Conservation (phyloP, 2,888 invertebrate species). For the Autographa pulchrina region DNA sequence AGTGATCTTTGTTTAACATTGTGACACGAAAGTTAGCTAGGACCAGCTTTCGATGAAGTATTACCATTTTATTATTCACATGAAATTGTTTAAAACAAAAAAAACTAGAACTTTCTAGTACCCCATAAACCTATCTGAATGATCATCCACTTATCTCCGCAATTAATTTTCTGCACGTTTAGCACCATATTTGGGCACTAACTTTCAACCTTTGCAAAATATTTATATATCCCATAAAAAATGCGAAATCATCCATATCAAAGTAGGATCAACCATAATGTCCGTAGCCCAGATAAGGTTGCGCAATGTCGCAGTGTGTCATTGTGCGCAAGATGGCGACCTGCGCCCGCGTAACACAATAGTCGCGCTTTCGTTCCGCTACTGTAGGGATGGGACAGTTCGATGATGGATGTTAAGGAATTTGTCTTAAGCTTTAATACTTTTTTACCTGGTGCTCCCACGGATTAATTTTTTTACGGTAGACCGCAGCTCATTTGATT, state of each 20-base stretch:
- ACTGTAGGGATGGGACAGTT: conserved; percentile 28
- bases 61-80: too few relatives aligned
- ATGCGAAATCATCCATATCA: conserved; percentile 28
- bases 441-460: too few relatives aligned
- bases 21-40: too few relatives aligned
- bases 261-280: conserved; percentile 32
- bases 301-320: conserved; percentile 42
- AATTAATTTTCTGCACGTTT: conserved; percentile 27
- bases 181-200: conserved; percentile 6
- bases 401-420: too few relatives aligned
- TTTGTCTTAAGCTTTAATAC: too few relatives aligned
- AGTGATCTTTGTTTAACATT: too few relatives aligned
- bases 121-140: conserved; percentile 22
- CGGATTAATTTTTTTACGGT: too few relatives aligned
- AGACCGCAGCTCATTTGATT: too few relatives aligned
- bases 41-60: too few relatives aligned
- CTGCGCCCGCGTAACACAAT: conserved; percentile 31
- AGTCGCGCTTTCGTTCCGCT: conserved; percentile 46
- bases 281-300: conserved; percentile 32
- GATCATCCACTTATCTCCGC: conserved; percentile 21
- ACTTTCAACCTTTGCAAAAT: conserved; percentile 8
- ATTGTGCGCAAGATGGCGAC: conserved; percentile 26
- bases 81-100: too few relatives aligned
- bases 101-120: neutral
- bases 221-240: conserved; percentile 14